Evolutionary conservation across 2,888 invertebrate species (phyloP), one percentile per base, ranked within the genome.

Genomic region (Lottia gigantea): DNA sequence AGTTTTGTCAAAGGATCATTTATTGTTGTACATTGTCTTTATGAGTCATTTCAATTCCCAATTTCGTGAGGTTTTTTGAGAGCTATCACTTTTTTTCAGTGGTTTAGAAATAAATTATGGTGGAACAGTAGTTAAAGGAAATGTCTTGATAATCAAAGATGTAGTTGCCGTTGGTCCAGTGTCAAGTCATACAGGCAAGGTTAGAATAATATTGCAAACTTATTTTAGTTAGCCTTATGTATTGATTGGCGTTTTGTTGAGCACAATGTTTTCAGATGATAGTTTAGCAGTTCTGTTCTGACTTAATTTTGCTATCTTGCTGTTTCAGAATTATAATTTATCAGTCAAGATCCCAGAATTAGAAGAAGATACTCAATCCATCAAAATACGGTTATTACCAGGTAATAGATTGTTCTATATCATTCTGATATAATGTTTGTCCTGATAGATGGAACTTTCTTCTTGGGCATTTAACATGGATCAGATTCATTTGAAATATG

Each of bases 351-450:
- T 88, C 0, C 80, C 83, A 14, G 85, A 81, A 6, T 76, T 88
- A 68, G 81, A 80, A 31, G 81, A 84, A 31, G 74, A 78, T 25
- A 71, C 83, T 15, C 87, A 87, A 70, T 79, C 80, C 6, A 66
- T 88, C 71, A 88, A 88, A 76, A 86, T 88, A 7, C 78, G 87
- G 14, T 74, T 88, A 7, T 72, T 87, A 46, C 87, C 88, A 76
- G 88, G 86, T 86, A 76, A 67, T 49, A n/a, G 6, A 40, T 11
- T 8, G 6, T 40, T 40, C 40, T 40, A 3, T 6, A 40, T 40
- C 40, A 11, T 4, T 40, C 40, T 8, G 11, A 11, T 40, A 40
- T 6, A 40, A 6, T 31, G 31, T 11, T 40, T 40, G 31, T 31
- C 6, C 31, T 4, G 6, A 8, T 8, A 11, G 6, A 40, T 40